Base-by-base conservation (phyloP, 2,113 vertebrate genomes). In the Nothoprocta perdicaria region DNA sequence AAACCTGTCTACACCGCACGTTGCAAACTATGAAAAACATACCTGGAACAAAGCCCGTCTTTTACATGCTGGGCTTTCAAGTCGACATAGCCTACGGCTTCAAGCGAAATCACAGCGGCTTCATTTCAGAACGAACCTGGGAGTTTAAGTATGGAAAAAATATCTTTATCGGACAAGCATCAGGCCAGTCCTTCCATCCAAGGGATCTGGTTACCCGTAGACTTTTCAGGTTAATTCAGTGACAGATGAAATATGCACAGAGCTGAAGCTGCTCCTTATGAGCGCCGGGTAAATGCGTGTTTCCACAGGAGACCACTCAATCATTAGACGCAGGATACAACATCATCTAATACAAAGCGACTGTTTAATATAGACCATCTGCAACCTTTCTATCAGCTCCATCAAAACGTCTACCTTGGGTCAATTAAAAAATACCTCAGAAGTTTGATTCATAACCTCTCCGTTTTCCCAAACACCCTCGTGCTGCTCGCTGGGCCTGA, bases 351-450 rank as follows among this genome's bases (percentile, higher is more conserved):
- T 95, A 96, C 79, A 97, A 95, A 97, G 94, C 87, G 96, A 95
- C 93, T 96, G 96, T 78, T 93, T 97, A 97, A 97, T 96, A 97
- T n/a, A 96, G 94, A 97, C 97, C 97, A 98, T 97, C 96, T 98
- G 97, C 95, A 97, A 93, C 93, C 93, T 85, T 88, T 96, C 72
- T 87, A 81, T 95, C 90, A 81, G 92, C 69, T 94, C 90, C 93
- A 97, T 96, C 96, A 92, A 95, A 89, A 86, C 62, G 88, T 72
- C 76, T 95, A 75, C 78, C 53, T 5, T 6, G 84, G 84, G 95
- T 95, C 94, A 97, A 97, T 97, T 97, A 97, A 96, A 95, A 95
- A 97, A 96, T 96, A 96, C 93, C 96, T 94, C 81, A 72, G 13
- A 97, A 96, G 92, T 90, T 91, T 91, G 89, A 95, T 92, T 96